Conservation (phyloP, 2,797 vertebrate species). For the Oryzias sinensis region DNA sequence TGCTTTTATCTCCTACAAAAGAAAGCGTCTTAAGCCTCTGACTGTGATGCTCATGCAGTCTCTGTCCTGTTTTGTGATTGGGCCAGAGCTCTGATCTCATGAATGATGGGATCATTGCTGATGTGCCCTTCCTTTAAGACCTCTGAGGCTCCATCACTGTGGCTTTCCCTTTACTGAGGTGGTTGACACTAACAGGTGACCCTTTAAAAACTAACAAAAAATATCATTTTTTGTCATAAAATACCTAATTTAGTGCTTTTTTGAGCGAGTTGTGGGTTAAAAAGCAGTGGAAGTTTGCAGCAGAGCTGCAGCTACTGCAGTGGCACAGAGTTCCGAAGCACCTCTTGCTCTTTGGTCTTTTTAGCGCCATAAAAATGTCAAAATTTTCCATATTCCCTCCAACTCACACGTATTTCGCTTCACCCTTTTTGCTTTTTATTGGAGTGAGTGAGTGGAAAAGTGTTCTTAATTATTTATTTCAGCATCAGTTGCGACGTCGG, state of each 20-base stretch:
- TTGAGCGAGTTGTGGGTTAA: too few relatives aligned
- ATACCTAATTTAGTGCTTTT: too few relatives aligned
- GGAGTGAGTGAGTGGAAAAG: conserved; percentile 27
- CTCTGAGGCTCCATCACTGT: conserved; percentile 23
- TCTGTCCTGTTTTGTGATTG: conserved; percentile 62
- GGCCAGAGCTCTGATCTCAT: conserved; percentile 54
- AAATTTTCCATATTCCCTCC: conserved; percentile 12
- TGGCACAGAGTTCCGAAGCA: conserved; percentile 13
- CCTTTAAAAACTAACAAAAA: too few relatives aligned
- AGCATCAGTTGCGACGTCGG: conserved; percentile 22
- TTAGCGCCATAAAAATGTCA: conserved; percentile 16
- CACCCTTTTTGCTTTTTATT: conserved; percentile 22
- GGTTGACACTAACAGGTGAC: neutral
- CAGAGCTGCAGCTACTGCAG: conserved; percentile 23
- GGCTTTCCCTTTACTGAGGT: neutral
- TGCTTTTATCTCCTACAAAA: conserved; percentile 36
- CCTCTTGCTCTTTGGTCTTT: conserved; percentile 14
- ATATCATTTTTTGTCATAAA: too few relatives aligned
- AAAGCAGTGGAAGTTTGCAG: conserved; percentile 19
- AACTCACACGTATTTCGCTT: conserved; percentile 3
- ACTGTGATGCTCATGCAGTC: conserved; percentile 25
- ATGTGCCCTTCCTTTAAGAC: conserved; percentile 45
- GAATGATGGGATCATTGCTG: conserved; percentile 53
- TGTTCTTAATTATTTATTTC: conserved; percentile 33
- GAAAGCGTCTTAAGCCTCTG: conserved; percentile 32